These are phyloP conservation scores for Drosophila lacertosa DNA, from an alignment of 1,140 invertebrate genomes.

Conservation along the genomic window DNA sequence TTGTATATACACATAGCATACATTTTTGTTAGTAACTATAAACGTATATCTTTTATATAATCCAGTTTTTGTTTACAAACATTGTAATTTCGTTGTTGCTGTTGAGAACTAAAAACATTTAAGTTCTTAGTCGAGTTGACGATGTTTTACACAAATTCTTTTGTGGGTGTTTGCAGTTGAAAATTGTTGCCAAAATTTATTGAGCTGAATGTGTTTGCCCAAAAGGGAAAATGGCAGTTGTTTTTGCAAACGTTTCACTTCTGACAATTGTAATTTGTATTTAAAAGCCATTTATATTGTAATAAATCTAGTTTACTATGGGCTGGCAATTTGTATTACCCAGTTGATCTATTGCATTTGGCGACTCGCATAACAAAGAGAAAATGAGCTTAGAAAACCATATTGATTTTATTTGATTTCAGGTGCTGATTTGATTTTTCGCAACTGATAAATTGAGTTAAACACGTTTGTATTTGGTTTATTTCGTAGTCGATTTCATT, in stretches of 20 bases:
- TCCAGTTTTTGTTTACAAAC: constrained; percentile 17
- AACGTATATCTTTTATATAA: constrained; percentile 18
- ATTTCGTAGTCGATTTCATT: constrained; percentile 12
- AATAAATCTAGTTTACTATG: constrained; percentile 38
- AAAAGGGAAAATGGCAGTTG: constrained; percentile 2
- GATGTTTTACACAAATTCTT: constrained; percentile 23
- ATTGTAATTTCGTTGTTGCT: constrained; percentile 5
- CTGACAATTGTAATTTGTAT: constrained; percentile 50
- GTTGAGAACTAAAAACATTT: constrained; percentile 12
- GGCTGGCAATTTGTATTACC: constrained; percentile 7
- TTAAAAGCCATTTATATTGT: constrained; percentile 40
- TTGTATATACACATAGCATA: neutral
- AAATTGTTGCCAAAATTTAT: constrained; percentile 29
- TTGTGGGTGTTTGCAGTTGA: neutral
- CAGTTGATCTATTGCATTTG: constrained; percentile 40
- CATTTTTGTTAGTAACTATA: constrained; percentile 7
- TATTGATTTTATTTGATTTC: constrained; percentile 14
- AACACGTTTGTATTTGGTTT: neutral
- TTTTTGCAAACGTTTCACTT: neutral
- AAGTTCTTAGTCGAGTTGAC: constrained; percentile 1
- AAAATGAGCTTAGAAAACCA: constrained; percentile 10
- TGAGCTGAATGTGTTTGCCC: constrained; percentile 3
- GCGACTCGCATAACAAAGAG: neutral
- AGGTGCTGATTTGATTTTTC: constrained; percentile 46
- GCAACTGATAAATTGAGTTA: neutral